These are phyloP conservation scores for Cydia pomonella DNA, from an alignment of 1,140 invertebrate genomes.

Conservation along the genomic window DNA sequence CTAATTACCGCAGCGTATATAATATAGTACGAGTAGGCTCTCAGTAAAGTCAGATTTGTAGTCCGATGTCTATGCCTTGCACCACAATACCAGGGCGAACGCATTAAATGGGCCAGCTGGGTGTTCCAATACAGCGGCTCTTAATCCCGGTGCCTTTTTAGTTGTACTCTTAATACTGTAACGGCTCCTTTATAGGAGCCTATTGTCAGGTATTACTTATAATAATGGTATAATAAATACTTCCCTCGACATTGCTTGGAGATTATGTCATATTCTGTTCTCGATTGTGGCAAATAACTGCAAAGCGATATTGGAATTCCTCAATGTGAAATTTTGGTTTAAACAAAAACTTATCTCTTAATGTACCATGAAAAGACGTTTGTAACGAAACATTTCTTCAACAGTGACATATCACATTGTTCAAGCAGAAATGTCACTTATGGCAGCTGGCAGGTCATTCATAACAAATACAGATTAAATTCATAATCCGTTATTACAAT, in stretches of 20 bases:
- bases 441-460: no score
- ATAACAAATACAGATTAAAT: no score
- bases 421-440: no score
- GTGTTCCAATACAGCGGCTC: background rate
- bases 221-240: constrained; percentile 20
- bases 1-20: no score
- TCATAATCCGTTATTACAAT: no score
- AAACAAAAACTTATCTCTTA: no score
- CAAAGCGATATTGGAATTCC: background rate
- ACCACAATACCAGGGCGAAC: background rate
- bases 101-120: constrained; percentile 1
- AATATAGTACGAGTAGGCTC: no score
- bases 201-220: constrained; percentile 15
- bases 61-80: background rate
- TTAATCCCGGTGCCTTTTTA: constrained; percentile 14
- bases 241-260: background rate
- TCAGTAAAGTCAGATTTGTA: background rate
- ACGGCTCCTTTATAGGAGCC: constrained; percentile 6
- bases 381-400: no score
- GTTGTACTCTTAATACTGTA: constrained; percentile 1
- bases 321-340: background rate
- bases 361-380: background rate
- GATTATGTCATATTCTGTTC: constrained; percentile 1
- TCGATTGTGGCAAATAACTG: background rate
- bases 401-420: no score